Conservation (phyloP, 2,888 invertebrate genomes). For the Chelonus formosanus region DNA sequence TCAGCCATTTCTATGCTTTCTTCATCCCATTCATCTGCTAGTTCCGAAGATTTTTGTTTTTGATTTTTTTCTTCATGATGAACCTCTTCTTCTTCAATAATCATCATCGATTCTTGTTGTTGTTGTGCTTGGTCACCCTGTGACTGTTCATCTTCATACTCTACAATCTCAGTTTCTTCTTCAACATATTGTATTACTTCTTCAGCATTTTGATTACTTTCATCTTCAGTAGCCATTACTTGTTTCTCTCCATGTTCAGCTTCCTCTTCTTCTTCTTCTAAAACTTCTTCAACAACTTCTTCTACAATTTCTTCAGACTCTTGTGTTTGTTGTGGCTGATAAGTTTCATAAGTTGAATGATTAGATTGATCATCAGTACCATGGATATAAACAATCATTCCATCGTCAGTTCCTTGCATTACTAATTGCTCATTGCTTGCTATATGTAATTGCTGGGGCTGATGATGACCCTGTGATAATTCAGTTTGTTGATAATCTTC, state of each 20-base stretch:
- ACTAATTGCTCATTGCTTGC: slow-evolving; percentile 55
- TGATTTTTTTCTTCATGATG: background rate
- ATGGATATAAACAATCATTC: slow-evolving; percentile 61
- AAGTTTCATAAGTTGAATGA: slow-evolving; percentile 46
- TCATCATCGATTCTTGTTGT: slow-evolving; percentile 58
- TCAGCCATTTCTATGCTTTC: slow-evolving; percentile 47
- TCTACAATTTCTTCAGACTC: slow-evolving; percentile 40
- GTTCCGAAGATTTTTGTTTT: slow-evolving; percentile 33
- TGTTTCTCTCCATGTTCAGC: slow-evolving; percentile 37
- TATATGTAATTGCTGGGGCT: slow-evolving; percentile 56
- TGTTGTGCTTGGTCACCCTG: slow-evolving; percentile 57
- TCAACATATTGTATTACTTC: slow-evolving; percentile 61
- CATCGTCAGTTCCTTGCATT: slow-evolving; percentile 56
- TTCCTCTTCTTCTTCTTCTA: slow-evolving; percentile 40
- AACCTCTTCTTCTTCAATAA: slow-evolving; percentile 55
- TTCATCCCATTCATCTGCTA: slow-evolving; percentile 56
- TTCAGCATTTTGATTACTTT: slow-evolving; percentile 45
- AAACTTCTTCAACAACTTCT: slow-evolving; percentile 38
- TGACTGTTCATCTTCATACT: slow-evolving; percentile 55
- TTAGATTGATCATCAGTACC: slow-evolving; percentile 48
- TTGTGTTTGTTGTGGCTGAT: slow-evolving; percentile 37
- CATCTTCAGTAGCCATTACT: slow-evolving; percentile 40
- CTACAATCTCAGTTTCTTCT: slow-evolving; percentile 63
- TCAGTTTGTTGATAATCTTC: slow-evolving; percentile 46
- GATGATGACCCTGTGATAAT: slow-evolving; percentile 43